These are phyloP conservation scores for Octodon degus DNA, from an alignment of 2,113 vertebrate species.

Conservation along the genomic window DNA sequence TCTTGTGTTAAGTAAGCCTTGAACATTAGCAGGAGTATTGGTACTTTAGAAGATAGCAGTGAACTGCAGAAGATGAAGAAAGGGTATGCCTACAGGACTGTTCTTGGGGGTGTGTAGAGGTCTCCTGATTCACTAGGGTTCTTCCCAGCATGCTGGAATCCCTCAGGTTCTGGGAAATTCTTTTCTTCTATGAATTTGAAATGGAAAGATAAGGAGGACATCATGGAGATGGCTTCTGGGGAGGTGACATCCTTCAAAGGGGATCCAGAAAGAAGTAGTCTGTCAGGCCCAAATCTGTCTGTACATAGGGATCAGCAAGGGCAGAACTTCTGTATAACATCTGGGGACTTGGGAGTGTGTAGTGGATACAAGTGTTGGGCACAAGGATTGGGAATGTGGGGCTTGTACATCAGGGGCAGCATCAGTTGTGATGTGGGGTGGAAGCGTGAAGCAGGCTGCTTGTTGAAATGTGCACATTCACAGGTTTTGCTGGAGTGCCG, in stretches of 20 bases:
- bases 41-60: background rate
- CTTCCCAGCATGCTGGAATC: background rate
- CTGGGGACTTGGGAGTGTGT: background rate
- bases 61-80: slow-evolving; percentile 18
- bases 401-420: background rate
- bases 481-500: slow-evolving; percentile 39
- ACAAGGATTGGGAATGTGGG: background rate
- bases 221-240: slow-evolving; percentile 2
- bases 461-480: slow-evolving; percentile 4
- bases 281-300: background rate
- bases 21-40: background rate
- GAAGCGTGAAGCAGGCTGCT: background rate
- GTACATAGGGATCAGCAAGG: background rate
- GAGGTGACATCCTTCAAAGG: slow-evolving; percentile 13
- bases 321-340: background rate
- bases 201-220: background rate
- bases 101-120: background rate
- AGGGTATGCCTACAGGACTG: background rate
- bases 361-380: background rate
- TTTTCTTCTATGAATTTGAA: slow-evolving; percentile 48
- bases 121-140: background rate
- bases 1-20: background rate
- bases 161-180: background rate
- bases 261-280: background rate
- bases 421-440: background rate